A percentile compares a stretch with the other conserved stretches of the same genome.
phyloP scores from a whole-genome alignment of 2,888 invertebrate species.

The Liposcelis brunnea region DNA sequence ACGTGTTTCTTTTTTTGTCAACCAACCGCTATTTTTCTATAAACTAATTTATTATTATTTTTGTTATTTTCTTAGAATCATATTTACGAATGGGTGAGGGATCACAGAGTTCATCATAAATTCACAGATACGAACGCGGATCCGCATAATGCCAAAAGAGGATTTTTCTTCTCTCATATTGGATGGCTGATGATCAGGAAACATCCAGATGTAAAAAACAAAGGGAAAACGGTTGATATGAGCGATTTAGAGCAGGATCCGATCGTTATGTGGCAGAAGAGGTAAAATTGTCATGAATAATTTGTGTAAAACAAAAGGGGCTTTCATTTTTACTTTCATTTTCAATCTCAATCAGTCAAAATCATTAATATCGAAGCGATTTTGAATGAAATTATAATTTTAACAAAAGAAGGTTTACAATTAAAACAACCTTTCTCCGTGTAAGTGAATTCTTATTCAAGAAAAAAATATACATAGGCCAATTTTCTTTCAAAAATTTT shows the following conservation, averaged over 20 bases:
- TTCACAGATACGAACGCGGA: conserved; percentile 80
- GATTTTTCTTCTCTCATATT: conserved; percentile 91
- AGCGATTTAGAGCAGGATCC: conserved; percentile 73
- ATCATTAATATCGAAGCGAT: too few species aligned
- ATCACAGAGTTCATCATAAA: conserved; percentile 78
- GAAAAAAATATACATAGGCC: too few species aligned
- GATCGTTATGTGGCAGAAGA: conserved; percentile 71
- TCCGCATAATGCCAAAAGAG: conserved; percentile 73
- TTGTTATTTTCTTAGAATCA: conserved; percentile 45
- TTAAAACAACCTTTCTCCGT: too few species aligned
- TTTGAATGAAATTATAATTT: too few species aligned
- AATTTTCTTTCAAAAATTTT: too few species aligned
- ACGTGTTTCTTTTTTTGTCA: not conserved
- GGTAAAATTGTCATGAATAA: too few species aligned
- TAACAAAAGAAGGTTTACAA: too few species aligned
- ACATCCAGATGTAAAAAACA: conserved; percentile 72
- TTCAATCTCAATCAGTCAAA: too few species aligned
- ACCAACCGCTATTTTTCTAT: not conserved
- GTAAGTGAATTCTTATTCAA: too few species aligned
- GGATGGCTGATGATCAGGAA: conserved; percentile 84
- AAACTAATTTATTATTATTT: too few species aligned
- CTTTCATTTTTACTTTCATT: too few species aligned
- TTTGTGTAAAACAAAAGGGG: too few species aligned
- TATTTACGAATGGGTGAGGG: conserved; percentile 71
- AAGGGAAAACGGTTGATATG: conserved; percentile 71